These are phyloP conservation scores for Pilophorus perplexus DNA, from an alignment of 2,888 invertebrate species.

Conservation along the genomic window DNA sequence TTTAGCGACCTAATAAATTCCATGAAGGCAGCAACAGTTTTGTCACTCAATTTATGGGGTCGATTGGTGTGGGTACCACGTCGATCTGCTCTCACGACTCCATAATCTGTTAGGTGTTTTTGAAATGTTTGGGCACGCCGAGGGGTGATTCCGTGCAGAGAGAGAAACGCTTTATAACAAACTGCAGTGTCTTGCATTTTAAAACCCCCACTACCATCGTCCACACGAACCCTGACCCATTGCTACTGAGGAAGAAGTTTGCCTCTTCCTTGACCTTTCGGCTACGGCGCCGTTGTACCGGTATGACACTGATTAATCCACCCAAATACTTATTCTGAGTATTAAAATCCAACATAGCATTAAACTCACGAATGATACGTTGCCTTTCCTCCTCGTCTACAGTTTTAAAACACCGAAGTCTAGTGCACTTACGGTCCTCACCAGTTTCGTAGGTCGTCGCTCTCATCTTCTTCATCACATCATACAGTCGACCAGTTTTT, in stretches of 20 bases:
- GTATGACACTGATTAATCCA: no score
- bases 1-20: neutral
- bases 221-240: neutral
- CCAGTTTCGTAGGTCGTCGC: neutral
- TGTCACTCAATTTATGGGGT: neutral
- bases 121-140: neutral
- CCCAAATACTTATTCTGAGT: no score
- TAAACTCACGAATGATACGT: no score
- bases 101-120: constrained; percentile 5
- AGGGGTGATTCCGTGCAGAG: neutral
- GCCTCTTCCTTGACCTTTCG: neutral
- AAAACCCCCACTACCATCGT: no score
- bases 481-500: neutral
- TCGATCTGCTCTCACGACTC: neutral
- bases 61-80: no score
- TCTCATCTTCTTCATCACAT: neutral
- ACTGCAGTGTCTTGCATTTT: neutral
- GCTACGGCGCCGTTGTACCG: neutral
- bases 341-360: no score
- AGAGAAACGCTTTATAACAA: neutral
- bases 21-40: neutral
- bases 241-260: neutral
- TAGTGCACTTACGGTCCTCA: neutral
- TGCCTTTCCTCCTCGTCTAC: no score
- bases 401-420: neutral